These are phyloP conservation scores for Leguminivora glycinivorella DNA, from an alignment of 1,140 invertebrate genomes.

Conservation along the genomic window DNA sequence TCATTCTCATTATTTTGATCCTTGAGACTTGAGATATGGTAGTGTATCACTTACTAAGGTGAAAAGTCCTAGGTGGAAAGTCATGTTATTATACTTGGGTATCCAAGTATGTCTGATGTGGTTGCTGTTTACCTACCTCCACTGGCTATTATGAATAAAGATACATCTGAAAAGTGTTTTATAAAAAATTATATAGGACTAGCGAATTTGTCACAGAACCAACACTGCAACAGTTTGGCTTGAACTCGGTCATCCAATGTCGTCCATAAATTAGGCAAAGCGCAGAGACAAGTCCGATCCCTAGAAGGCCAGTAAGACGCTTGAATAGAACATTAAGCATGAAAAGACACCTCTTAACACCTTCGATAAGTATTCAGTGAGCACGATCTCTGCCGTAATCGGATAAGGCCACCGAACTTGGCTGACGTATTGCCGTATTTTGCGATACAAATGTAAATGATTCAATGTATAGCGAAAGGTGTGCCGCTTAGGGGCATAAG, in stretches of 20 bases:
- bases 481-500: not conserved
- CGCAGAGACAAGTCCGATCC: slow-evolving; percentile 4
- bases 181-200: not conserved
- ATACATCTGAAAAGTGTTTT: no score
- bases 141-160: no score
- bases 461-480: not conserved
- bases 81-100: no score
- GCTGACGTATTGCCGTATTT: not conserved
- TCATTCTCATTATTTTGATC: not conserved
- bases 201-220: not conserved
- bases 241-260: not conserved
- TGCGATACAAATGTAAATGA: slow-evolving; percentile 5
- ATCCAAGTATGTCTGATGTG: no score
- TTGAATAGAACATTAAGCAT: slow-evolving; percentile 38
- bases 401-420: not conserved
- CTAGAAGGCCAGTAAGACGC: slow-evolving; percentile 32
- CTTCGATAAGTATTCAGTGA: slow-evolving; percentile 35
- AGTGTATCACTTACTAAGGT: no score
- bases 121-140: no score
- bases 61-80: no score
- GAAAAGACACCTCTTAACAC: slow-evolving; percentile 37
- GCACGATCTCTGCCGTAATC: slow-evolving; percentile 27
- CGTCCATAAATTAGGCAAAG: slow-evolving; percentile 5
- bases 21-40: not conserved
- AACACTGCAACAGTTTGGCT: not conserved